Evolutionary conservation across 2,888 invertebrate genomes (phyloP), one percentile per base, ranked within the genome.

Genomic region (Plagodis pulveraria): DNA sequence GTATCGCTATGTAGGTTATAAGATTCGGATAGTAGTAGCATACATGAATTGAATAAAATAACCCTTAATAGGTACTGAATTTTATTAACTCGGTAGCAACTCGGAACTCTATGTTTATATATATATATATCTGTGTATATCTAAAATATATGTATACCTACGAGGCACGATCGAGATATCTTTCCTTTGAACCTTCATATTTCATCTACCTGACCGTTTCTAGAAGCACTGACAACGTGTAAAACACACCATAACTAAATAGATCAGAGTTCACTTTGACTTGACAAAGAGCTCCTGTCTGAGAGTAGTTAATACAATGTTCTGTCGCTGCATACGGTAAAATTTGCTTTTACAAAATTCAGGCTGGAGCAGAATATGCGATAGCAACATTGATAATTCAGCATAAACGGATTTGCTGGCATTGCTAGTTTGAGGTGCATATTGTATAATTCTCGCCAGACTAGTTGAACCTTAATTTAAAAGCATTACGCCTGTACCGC

Each of bases 111-210:
- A 22, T 22, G 22, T 22, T 4, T 4, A 56, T 53, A 62, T 56
- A 22, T 22, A 22, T 1, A 22, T 22, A 4, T 22, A 22, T 22
- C n/a, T n/a, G n/a, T n/a, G n/a, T n/a, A 56, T 53, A 62, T 56
- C 22, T 22, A 22, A 22, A 22, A 22, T 22, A 22, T 1, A 22
- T 22, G 22, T 22, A 22, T 22, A 4, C 73, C 83, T 84, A 80
- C 71, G 76, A 75, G 83, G 83, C 83, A 78, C 73, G 73, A 75
- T 73, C 76, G 75, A 22, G 22, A 22, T 22, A 85, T 40, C 5
- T 86, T 84, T 84, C 82, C 84, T 85, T 85, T 87, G 82, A 84
- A 77, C 78, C 77, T 78, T 83, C 85, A 86, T 85, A 87, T 88
- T 86, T 86, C 84, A 86, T 84, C 77, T 76, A 85, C 77, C 81